Evolutionary conservation across 2,888 invertebrate species (phyloP), one percentile per base, ranked within the genome.

Genomic region (Gymnoscelis rufifasciata): DNA sequence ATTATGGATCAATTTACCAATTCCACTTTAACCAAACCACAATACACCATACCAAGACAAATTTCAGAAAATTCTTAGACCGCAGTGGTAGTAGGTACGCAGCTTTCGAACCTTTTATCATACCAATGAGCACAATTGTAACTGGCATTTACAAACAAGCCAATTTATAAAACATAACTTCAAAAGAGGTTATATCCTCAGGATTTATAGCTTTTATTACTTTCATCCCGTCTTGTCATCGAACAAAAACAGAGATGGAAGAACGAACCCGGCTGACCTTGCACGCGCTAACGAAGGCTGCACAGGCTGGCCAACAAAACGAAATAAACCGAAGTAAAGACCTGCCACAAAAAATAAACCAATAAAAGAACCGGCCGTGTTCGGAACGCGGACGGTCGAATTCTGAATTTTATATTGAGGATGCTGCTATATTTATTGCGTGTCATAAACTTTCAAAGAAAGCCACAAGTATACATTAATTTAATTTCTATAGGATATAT

Each of bases 271-370:
- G 57, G 60, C 59, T 83, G 83, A 83, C 86, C 86, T 86, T 86
- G 86, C 74, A 66, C 72, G 65, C 71, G 76, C 78, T 81, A 83
- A 83, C 82, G 86, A 86, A 86, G 86, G 83, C 83, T 83, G 74
- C 72, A 67, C 69, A 78, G 78, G 76, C 70, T 71, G 69, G 64
- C 59, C 59, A 68, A 75, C 71, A 81, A 82, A 78, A 82, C 72
- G 70, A 74, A 76, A 74, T 68, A 78, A 35, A 35, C 35, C 46
- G 38, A 37, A 66, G 68, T 77, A 75, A 81, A 83, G 80, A 82
- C 78, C 74, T 78, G 81, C 70, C 76, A 82, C 78, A 83, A 83
- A 84, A 83, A 84, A 84, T 68, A 74, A 74, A 73, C 64, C 59
- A 71, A 71, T 68, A 74, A 76, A 74, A 74, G 73, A 68, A 64